phyloP scores from a whole-genome alignment of 92 coral and sea anemone species.

The Galaxea fascicularis region DNA sequence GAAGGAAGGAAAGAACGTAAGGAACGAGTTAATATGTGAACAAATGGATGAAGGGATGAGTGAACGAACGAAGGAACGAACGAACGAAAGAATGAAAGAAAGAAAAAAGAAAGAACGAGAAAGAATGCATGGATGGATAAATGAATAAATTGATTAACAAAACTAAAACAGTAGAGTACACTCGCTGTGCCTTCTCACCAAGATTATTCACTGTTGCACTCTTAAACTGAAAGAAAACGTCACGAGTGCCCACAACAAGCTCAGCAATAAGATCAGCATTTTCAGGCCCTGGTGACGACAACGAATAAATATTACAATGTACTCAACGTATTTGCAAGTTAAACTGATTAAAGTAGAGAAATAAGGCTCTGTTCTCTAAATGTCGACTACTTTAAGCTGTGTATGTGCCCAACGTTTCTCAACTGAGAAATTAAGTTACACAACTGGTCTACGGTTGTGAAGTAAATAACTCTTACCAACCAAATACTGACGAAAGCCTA shows the following conservation, averaged over 20 bases:
- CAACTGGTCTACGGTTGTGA: no score
- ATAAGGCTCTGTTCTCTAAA: no score
- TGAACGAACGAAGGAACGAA: neutral
- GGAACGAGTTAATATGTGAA: neutral
- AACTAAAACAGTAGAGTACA: neutral
- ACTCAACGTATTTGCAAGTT: neutral
- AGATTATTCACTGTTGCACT: conserved; percentile 1
- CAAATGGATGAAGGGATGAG: neutral
- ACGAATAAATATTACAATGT: neutral
- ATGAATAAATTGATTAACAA: neutral
- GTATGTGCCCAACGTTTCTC: no score
- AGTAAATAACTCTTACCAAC: no score
- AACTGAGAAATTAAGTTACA: no score
- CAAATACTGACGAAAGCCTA: no score
- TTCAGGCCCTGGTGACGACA: conserved; percentile 11
- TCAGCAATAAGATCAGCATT: conserved; percentile 14
- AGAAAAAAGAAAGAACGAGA: neutral
- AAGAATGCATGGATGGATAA: neutral
- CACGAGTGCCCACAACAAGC: conserved; percentile 13
- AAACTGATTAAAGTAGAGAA: no score
- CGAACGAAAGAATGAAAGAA: neutral
- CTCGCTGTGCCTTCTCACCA: conserved; percentile 24
- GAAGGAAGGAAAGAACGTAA: neutral
- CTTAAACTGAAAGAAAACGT: conserved; percentile 1
- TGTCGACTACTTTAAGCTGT: no score